phyloP scores from a whole-genome alignment of 2,113 vertebrate species.

The Hyla sarda region DNA sequence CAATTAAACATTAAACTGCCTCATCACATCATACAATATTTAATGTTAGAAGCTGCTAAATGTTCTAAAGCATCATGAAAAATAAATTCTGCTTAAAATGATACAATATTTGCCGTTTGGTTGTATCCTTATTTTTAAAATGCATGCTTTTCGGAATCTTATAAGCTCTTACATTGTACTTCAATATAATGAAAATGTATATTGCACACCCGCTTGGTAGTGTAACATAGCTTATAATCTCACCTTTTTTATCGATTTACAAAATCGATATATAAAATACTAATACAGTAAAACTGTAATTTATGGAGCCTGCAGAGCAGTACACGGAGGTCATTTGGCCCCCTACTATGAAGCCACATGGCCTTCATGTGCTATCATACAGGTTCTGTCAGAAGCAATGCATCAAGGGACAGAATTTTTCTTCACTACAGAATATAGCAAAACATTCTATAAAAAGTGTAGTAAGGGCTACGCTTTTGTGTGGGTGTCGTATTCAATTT shows the following conservation, averaged over 20 bases:
- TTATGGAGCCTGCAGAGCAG: background rate
- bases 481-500: background rate
- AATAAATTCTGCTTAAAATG: background rate
- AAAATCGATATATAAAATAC: background rate
- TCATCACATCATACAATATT: conserved; percentile 13
- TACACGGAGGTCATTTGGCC: no score
- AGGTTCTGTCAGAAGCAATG: no score
- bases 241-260: background rate
- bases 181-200: background rate
- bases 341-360: no score
- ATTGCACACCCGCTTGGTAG: background rate
- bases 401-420: background rate
- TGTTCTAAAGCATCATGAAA: background rate
- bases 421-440: background rate
- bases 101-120: background rate
- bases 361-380: no score
- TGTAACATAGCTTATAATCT: background rate
- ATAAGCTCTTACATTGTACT: background rate
- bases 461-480: background rate
- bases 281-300: background rate
- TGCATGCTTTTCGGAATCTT: background rate
- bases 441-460: background rate
- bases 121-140: background rate
- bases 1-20: background rate
- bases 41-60: conserved; percentile 1